phyloP scores from a whole-genome alignment of 2,888 invertebrate species.

The Macrophya alboannulata region DNA sequence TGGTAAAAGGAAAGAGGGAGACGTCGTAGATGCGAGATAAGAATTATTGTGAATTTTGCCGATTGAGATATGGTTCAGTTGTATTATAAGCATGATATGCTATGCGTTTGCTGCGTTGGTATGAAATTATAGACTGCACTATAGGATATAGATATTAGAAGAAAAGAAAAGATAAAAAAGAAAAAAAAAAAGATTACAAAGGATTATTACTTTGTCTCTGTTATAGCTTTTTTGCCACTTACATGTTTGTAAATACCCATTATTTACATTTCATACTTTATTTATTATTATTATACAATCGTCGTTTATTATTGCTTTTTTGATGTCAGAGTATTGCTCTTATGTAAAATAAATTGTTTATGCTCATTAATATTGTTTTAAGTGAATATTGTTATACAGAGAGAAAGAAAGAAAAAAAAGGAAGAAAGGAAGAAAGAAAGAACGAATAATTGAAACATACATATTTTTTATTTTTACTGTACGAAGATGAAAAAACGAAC shows the following conservation, averaged over 20 bases:
- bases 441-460: constrained; percentile 61
- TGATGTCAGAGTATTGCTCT: constrained; percentile 71
- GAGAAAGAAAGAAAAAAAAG: constrained; percentile 55
- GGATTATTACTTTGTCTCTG: constrained; percentile 71
- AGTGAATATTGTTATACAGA: constrained; percentile 71
- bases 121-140: constrained; percentile 52
- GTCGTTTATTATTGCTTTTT: constrained; percentile 70
- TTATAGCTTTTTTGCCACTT: constrained; percentile 78
- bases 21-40: background rate
- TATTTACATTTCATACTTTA: constrained; percentile 78
- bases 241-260: constrained; percentile 79
- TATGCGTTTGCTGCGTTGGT: background rate
- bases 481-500: constrained; percentile 16
- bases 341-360: constrained; percentile 80
- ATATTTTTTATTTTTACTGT: constrained; percentile 69
- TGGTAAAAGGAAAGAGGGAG: background rate
- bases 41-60: background rate
- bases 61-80: constrained; percentile 22
- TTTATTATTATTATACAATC: constrained; percentile 78
- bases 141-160: constrained; percentile 46
- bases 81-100: constrained; percentile 45
- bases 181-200: constrained; percentile 38
- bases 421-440: constrained; percentile 51
- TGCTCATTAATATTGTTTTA: constrained; percentile 68
- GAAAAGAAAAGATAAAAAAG: constrained; percentile 2